Evolutionary conservation across 2,797 vertebrate species (phyloP).

Genomic region (Thaleichthys pacificus): DNA sequence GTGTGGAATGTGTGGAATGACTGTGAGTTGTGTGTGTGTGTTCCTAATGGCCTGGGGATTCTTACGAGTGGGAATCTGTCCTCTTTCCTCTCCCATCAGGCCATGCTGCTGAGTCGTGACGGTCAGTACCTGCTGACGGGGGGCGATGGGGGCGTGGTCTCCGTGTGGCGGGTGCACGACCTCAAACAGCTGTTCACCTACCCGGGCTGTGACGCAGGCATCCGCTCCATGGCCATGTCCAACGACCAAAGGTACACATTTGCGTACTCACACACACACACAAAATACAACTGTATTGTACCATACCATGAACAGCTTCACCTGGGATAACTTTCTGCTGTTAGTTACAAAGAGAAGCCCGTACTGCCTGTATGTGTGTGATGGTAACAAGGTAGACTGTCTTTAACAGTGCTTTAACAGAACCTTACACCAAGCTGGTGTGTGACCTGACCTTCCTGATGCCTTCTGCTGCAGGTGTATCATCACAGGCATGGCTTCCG

Average conservation of each 20-base stretch:
- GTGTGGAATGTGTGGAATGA: too few species aligned
- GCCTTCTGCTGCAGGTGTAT: slow-evolving; percentile 80
- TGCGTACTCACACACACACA: too few species aligned
- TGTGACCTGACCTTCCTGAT: neutral
- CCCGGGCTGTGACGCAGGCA: slow-evolving; percentile 93
- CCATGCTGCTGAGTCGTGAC: slow-evolving; percentile 91
- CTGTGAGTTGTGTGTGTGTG: too few species aligned
- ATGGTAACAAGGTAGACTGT: too few species aligned
- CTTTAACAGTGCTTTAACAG: too few species aligned
- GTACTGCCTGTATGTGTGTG: too few species aligned
- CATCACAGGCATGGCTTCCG: slow-evolving; percentile 96
- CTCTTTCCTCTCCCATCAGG: slow-evolving; percentile 66
- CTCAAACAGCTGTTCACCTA: slow-evolving; percentile 91
- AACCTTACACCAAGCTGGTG: neutral
- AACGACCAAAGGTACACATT: slow-evolving; percentile 91
- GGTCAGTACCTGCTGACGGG: slow-evolving; percentile 96
- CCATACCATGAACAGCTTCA: too few species aligned
- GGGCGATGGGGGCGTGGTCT: slow-evolving; percentile 88
- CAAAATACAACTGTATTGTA: too few species aligned
- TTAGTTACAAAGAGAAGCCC: too few species aligned
- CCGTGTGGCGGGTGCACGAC: slow-evolving; percentile 89
- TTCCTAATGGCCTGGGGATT: neutral
- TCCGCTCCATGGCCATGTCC: slow-evolving; percentile 95
- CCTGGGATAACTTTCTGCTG: too few species aligned
- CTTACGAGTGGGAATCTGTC: neutral